Base-by-base conservation (phyloP, 2,113 vertebrate species). In the Cromileptes altivelis region DNA sequence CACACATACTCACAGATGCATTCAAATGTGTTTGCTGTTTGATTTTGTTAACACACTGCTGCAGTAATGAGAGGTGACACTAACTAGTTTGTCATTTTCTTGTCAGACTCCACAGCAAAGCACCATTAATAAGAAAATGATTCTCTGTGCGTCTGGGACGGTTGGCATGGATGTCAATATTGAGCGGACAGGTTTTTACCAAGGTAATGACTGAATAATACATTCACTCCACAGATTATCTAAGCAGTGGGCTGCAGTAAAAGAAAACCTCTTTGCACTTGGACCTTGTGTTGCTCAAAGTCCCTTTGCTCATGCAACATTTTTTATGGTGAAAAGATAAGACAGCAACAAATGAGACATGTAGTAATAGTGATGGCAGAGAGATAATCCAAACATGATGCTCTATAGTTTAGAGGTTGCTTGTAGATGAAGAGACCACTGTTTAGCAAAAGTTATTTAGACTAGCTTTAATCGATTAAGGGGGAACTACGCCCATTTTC, bases 161-260 rank as follows among this genome's bases (percentile, higher is more conserved):
- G 80, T 93, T 1, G 47, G 55, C 64, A 91, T 95, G 88, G 92
- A 92, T 81, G 85, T 89, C n/a, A 70, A 79, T n/a, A 85, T 88
- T 30, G 57, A 82, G 0, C 82, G 70, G 67, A 89, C 70, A 37
- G 84, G 65, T 50, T 93, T 86, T 78, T 56, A 73, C 17, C 82
- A 74, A 85, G 92, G 93, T 94, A 53, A 52, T 74, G 0, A 77
- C 0, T 8, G 1, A 4, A 47, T 60, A 19, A 57, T 3, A 21
- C 2, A 21, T 61, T 25, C 1, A 37, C 65, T 25, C 11, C 14
- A 55, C 12, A 21, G 25, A 80, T 49, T 4, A 49, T 67, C 4
- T 33, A 13, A 70, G 55, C 8, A 40, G 2, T 73, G 52, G 14
- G 53, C 0, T 42, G 37, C 30, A 70, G 42, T 57, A 60, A 70